Base-by-base conservation (phyloP, 2,113 vertebrate genomes). In the pig (Sus scrofa) region DNA sequence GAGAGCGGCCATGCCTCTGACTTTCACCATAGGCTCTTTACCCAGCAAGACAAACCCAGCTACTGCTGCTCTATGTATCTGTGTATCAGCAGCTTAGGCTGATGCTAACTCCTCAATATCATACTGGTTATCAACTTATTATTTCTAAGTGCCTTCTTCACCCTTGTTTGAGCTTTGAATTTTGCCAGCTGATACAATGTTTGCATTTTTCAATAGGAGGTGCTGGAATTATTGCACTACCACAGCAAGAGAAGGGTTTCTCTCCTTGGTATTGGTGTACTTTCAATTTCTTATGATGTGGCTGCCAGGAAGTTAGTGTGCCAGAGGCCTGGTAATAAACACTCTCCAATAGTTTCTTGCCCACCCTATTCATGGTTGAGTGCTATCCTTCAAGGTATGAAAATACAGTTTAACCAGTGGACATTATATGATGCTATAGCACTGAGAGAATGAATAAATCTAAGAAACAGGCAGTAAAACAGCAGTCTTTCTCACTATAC, bases 1-100 rank as follows among this genome's bases (percentile, higher is more conserved):
- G 58, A 24, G 3, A 4, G 16, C 77, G 3, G 3, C 5, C 24
- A 15, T 37, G 3, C 2, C 15, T 56, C 44, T 1, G 0, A 32
- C 8, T 70, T 56, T 68, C 30, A 50, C 26, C 0, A 26, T 16
- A 1, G 9, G 1, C n/a, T 19, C 6, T 18, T 79, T 88, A 37
- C 22, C 67, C 32, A 58, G 0, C n/a, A 54, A 56, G 30, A 74
- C 70, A 27, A 32, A 54, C 7, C 0, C 15, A 67, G 18, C 16
- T 19, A 30, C 20, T 20, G 14, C 1, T 56, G 44, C 15, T 16
- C 26, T 24, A 27, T 44, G 13, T 68, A 85, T 30, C 27, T 26
- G 4, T 52, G 7, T 56, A 27, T 27, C 4, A 83, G 24, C 58
- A 34, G 34, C 30, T 39, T 78, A 24, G 52, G n/a, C 10, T 20